Conservation (phyloP, 2,113 vertebrate genomes). For the Sterna hirundo region DNA sequence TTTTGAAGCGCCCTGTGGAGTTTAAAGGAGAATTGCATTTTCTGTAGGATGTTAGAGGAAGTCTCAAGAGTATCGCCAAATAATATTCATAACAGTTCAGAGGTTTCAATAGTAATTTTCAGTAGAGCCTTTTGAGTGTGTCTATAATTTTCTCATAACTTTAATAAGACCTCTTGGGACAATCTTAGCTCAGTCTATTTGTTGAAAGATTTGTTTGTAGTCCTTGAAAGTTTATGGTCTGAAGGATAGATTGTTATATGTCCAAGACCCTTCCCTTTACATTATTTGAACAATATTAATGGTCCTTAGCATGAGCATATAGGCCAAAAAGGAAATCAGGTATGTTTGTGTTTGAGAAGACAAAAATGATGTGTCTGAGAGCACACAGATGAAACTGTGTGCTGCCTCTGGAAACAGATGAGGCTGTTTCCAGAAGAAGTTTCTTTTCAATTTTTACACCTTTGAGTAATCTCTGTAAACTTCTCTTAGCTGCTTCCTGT, state of each 20-base stretch:
- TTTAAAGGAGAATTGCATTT: not conserved
- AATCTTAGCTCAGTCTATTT: not conserved
- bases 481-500: not conserved
- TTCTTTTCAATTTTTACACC: not conserved
- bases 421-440: not conserved
- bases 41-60: not conserved
- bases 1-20: not conserved
- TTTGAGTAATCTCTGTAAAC: not conserved
- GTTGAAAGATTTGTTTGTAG: not conserved
- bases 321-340: not conserved
- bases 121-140: not conserved
- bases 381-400: not conserved
- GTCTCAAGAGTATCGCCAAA: not conserved
- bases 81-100: not conserved
- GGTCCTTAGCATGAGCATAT: not conserved
- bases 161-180: not conserved
- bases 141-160: not conserved
- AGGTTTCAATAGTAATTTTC: not conserved
- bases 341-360: not conserved
- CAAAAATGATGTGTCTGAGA: not conserved
- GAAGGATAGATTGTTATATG: not conserved
- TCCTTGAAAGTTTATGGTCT: not conserved
- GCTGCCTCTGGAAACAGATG: too few relatives aligned
- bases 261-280: not conserved
- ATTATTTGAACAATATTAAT: not conserved